phyloP scores from a whole-genome alignment of 2,797 vertebrate species.

The Pipistrellus pipistrellus region DNA sequence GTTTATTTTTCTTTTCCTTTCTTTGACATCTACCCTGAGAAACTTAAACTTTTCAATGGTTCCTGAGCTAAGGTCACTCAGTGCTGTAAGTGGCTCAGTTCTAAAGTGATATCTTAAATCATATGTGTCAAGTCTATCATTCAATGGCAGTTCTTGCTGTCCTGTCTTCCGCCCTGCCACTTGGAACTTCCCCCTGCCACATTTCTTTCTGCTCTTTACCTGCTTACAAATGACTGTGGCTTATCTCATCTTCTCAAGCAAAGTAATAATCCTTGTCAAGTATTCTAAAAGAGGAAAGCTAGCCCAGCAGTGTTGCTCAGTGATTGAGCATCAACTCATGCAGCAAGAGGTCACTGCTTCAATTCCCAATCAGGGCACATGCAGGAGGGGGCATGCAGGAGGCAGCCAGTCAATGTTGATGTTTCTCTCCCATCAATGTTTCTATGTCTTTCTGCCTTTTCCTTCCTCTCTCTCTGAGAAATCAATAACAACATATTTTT shows the following conservation, averaged over 20 bases:
- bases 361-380: no score
- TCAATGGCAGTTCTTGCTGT: background rate
- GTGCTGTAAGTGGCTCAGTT: background rate
- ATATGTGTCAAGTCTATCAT: background rate
- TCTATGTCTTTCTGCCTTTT: no score
- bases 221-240: background rate
- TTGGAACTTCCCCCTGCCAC: background rate
- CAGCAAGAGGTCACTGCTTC: no score
- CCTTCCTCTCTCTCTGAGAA: no score
- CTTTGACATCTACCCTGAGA: background rate
- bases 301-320: background rate
- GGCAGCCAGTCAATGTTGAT: no score
- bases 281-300: background rate
- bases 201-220: background rate
- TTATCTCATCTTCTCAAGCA: background rate
- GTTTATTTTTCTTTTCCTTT: background rate
- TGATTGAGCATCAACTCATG: no score
- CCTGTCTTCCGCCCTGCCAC: background rate
- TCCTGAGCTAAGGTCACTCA: background rate
- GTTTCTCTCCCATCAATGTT: no score
- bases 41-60: background rate
- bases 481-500: no score
- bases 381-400: no score
- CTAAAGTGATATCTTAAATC: background rate
- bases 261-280: no score